Base-by-base conservation (phyloP, 1,140 invertebrate species). In the Nylanderia fulva region DNA sequence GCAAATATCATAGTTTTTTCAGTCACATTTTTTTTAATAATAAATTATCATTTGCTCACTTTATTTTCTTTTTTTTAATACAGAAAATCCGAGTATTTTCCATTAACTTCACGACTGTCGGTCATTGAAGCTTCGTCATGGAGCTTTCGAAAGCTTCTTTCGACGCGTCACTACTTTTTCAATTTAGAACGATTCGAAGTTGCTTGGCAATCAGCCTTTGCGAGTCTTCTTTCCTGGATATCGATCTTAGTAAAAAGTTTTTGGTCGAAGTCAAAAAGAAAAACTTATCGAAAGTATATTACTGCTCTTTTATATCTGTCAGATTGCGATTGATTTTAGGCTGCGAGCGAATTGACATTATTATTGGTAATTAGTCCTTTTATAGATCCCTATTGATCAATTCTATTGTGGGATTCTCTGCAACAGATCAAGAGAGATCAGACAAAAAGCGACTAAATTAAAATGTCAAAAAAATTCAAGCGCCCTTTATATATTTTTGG, bases 151-250 rank as follows among this genome's bases (percentile, higher is more conserved):
- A 27, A 68, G 21, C 33, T 24, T 39, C 58, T 21, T 61, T 33
- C 24, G 52, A 42, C 39, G 27, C 39, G 39, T 63, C 63, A 21
- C 45, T n/a, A 45, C 61, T 66, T 66, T 36, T 66, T 66, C 63
- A 18, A 54, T 54, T 79, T 15, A 39, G 21, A 48, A 60, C 45
- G 61, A 66, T 52, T 68, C 61, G 18, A 52, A 79, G 15, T 56
- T 54, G 15, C 61, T 79, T 68, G 76, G 76, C 76, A 79, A 79
- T 68, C 33, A 64, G 76, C 21, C 60, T 45, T 56, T 42, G n/a
- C n/a, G 33, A 21, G 45, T 39, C 63, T 79, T 79, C 29, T 29
- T 27, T 39, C 33, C 68, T n/a, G 39, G 3, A 45, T 42, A 42
- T 79, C 15, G 76, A 54, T 56, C 45, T 15, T 11, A 45, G 33